Conservation (phyloP, 2,888 invertebrate species). For the Acholoe squamosa region DNA sequence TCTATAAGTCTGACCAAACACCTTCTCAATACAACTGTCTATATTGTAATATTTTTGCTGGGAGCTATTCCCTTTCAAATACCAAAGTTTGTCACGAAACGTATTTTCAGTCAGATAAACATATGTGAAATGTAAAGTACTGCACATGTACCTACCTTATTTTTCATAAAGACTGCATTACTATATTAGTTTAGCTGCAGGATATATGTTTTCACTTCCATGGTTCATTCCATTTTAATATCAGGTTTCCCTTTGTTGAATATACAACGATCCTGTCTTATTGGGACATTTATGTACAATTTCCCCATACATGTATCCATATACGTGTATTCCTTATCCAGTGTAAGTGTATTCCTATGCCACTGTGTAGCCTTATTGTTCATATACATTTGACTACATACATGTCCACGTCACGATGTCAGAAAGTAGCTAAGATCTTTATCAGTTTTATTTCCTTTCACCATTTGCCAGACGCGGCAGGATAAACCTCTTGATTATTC, state of each 20-base stretch:
- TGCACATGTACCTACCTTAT: not conserved
- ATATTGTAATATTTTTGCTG: not conserved
- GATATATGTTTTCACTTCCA: not conserved
- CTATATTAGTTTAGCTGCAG: not conserved
- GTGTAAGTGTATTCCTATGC: too few relatives aligned
- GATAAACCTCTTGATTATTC: not conserved
- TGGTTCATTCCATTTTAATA: not conserved
- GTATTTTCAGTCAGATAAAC: not conserved
- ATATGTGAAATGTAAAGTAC: too few relatives aligned
- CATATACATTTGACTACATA: too few relatives aligned
- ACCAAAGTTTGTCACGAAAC: not conserved
- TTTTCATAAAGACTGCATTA: not conserved
- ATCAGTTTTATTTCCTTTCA: not conserved
- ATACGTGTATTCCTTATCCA: too few relatives aligned
- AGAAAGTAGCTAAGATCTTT: not conserved
- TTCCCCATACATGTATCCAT: too few relatives aligned
- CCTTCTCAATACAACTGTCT: not conserved
- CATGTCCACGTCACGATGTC: not conserved
- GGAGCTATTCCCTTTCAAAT: not conserved
- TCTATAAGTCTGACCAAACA: not conserved
- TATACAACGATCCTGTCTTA: too few relatives aligned
- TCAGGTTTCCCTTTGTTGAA: not conserved
- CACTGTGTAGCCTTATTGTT: too few relatives aligned
- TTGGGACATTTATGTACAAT: too few relatives aligned
- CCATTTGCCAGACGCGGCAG: not conserved